These are phyloP conservation scores for Parotocinclus haroldoi DNA, from an alignment of 2,797 vertebrate species.

Conservation along the genomic window DNA sequence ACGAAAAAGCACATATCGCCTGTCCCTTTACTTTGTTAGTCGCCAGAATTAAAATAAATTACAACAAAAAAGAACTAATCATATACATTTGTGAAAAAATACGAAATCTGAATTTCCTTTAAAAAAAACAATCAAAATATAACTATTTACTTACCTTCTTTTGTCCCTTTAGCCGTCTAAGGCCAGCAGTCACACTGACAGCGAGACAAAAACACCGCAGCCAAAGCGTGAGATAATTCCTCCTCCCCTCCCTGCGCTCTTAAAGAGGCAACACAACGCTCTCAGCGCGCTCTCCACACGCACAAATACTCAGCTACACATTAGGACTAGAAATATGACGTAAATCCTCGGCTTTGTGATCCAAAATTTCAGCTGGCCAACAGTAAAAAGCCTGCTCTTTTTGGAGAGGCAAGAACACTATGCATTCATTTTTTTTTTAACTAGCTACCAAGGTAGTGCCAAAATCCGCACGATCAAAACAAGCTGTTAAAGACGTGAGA, in stretches of 20 bases:
- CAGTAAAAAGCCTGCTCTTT: no score
- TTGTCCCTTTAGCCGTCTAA: slow-evolving; percentile 60
- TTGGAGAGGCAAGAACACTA: no score
- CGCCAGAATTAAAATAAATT: background rate
- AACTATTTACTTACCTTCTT: slow-evolving; percentile 51
- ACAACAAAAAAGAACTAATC: background rate
- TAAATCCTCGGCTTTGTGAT: no score
- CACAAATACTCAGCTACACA: no score
- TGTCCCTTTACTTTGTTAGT: slow-evolving; percentile 55
- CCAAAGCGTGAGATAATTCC: slow-evolving; percentile 55
- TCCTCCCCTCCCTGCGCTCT: slow-evolving; percentile 54
- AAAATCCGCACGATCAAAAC: no score
- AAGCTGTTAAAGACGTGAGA: no score
- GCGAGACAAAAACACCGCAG: slow-evolving; percentile 75
- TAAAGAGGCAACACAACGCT: slow-evolving; percentile 69
- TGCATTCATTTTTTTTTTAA: no score
- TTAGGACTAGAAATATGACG: no score
- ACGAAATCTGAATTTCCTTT: background rate
- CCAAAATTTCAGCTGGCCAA: no score
- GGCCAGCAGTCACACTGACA: slow-evolving; percentile 72
- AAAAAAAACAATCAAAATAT: no score
- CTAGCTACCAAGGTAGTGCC: no score
- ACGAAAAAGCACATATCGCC: background rate
- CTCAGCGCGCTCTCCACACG: background rate
- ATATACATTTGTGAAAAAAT: background rate